Base-by-base conservation (phyloP, 2,797 vertebrate species). In the Hoplostethus atlanticus region DNA sequence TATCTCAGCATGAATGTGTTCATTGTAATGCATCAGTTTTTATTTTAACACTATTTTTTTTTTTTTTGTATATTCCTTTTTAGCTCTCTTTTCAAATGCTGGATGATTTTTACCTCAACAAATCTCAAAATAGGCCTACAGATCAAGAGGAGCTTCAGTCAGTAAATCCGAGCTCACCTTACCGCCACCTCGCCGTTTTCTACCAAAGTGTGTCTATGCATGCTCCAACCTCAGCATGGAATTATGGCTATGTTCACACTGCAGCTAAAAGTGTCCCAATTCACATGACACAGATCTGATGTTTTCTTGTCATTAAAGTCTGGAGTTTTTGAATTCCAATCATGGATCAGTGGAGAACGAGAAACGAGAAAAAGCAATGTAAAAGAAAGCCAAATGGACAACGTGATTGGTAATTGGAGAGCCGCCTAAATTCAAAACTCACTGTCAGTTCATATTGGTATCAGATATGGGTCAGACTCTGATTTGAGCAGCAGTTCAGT, bases 61-160 rank as follows among this genome's bases (percentile, higher is more conserved):
- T 81, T 46, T 79, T 73, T 81, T 63, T 80, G 64, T 72, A 69
- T 71, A 73, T 76, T 75, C 34, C 47, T 52, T 81, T 82, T 85
- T 87, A 79, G 86, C 78, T 83, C 57, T 77, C 76, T 84, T 76
- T 86, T 89, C 46, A 79, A 88, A 94, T 94, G 92, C 92, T 94
- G 93, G 91, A 94, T 79, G 21, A 84, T 62, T 84, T 62, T 83
- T 92, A 93, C 86, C 88, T 94, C 87, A 91, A 81, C 46, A 64
- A 63, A 71, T 80, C 79, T 87, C 58, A 80, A 55, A 16, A 64
- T 67, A 86, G 83, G 86, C 82, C 79, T 86, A 76, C 64, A 86
- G 79, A 70, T 88, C 51, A 56, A 69, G 60, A 30, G 44, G 31
- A 17, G 40, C 12, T 65, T 54, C 64, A 58, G 55, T 84, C 64